Evolutionary conservation across 2,797 vertebrate genomes (phyloP), one percentile per base, ranked within the genome.

Genomic region (Gallirallus australis): DNA sequence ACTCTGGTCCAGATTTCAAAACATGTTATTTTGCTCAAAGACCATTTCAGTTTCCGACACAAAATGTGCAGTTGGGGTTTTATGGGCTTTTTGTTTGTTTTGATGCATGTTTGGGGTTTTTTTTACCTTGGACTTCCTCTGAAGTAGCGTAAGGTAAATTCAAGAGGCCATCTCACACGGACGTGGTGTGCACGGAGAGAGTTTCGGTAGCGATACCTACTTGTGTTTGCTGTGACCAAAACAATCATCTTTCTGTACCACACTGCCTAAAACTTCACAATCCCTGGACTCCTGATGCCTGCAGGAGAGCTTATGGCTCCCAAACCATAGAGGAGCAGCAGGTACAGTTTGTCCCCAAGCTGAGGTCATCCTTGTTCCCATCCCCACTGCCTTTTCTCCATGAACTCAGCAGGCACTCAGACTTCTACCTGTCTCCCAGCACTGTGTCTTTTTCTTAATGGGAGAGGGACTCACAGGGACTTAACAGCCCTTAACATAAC

Each of bases 271-370:
- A 63, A 45, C 76, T 89, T 66, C 47, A 25, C 24, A 52, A 3
- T 59, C 53, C 40, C 31, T 9, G 2, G n/a, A 42, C 40, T 65
- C 64, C n/a, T 15, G 12, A 0, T 73, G 56, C n/a, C 76, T 92
- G 54, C 50, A 88, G 37, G 37, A 33, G 18, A 48, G 27, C 59
- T 82, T 21, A 11, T 39, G 48, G 28, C 16, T 89, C 33, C 54
- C 23, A 66, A 30, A 60, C 21, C 23, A 16, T 52, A 21, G 28
- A 56, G 42, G 7, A 82, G 37, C 56, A 86, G 31, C 56, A 73
- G 45, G 56, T 5, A 0, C 0, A 0, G 17, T 64, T 75, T 76
- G 16, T 69, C 12, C 57, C 24, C 19, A 7, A n/a, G 21, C 7
- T 1, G 5, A 63, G 53, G 7, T 73, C 84, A 53, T 73, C 31